A percentile compares a stretch with the other conserved stretches of the same genome.
These are phyloP conservation scores for Balaeniceps rex DNA, from an alignment of 2,113 vertebrate species.

Conservation along the genomic window DNA sequence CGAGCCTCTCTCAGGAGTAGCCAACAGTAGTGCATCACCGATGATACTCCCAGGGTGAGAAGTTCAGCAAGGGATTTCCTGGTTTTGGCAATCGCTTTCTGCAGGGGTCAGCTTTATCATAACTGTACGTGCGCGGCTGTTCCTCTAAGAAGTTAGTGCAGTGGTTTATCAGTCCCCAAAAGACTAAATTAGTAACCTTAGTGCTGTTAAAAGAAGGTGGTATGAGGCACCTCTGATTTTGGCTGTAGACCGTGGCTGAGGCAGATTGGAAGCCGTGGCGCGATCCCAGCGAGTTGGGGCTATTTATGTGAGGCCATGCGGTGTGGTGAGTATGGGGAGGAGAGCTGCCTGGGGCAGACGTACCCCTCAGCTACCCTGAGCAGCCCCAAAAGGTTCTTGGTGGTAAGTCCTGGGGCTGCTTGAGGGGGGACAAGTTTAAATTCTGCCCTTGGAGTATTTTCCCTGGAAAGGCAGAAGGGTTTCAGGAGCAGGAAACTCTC, in stretches of 20 bases:
- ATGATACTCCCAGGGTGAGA: not conserved
- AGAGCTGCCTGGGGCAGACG: not conserved
- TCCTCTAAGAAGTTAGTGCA: not conserved
- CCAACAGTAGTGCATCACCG: not conserved
- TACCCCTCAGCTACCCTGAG: not conserved
- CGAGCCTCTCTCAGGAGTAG: not conserved
- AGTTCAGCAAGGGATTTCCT: constrained; percentile 30
- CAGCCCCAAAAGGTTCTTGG: not conserved
- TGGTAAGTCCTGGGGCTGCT: not conserved
- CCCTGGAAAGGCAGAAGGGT: not conserved
- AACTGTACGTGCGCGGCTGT: not conserved
- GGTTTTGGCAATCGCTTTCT: not conserved
- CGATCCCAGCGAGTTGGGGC: no score
- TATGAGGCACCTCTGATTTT: not conserved
- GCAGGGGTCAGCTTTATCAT: not conserved
- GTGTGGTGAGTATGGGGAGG: not conserved
- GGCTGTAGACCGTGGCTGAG: not conserved
- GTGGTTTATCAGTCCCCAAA: not conserved
- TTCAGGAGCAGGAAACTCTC: not conserved
- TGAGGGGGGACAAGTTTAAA: not conserved
- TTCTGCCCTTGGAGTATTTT: not conserved
- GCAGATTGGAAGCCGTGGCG: not conserved
- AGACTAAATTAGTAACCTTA: not conserved
- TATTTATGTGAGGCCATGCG: not conserved
- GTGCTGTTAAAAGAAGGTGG: not conserved